Conservation (phyloP, 2,888 invertebrate genomes). For the Coelogynopora nodosa region DNA sequence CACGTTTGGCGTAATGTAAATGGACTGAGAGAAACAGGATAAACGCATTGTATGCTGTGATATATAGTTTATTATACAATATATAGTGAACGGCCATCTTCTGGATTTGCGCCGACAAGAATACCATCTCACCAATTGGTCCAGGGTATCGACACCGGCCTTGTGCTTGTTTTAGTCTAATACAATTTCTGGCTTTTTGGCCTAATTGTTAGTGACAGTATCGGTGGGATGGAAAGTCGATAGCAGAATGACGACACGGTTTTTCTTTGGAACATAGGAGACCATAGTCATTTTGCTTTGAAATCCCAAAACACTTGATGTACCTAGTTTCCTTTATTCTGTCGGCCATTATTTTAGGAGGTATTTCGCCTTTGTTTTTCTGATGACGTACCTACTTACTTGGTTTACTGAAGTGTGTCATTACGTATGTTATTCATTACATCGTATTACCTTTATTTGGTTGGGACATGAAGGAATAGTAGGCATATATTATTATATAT, state of each 20-base stretch:
- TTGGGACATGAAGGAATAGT: too few species aligned
- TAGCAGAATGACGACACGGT: conserved; percentile 15
- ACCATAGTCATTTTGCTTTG: conserved; percentile 26
- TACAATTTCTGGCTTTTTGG: conserved; percentile 19
- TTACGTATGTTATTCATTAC: too few species aligned
- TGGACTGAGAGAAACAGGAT: conserved; percentile 1
- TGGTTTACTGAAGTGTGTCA: too few species aligned
- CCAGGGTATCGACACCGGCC: conserved; percentile 34
- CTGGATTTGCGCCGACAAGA: background rate
- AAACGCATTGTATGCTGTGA: conserved; percentile 5
- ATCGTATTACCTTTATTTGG: too few species aligned
- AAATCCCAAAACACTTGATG: conserved; percentile 25
- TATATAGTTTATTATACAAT: conserved; percentile 22
- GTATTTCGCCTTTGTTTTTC: conserved; percentile 29
- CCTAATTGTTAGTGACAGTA: background rate
- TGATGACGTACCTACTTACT: too few species aligned
- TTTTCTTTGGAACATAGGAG: conserved; percentile 7
- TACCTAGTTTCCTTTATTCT: background rate
- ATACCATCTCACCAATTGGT: conserved; percentile 4
- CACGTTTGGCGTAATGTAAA: background rate
- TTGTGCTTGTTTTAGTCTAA: conserved; percentile 33
- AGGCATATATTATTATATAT: too few species aligned
- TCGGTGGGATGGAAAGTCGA: background rate
- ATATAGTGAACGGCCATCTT: conserved; percentile 2
- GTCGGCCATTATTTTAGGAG: background rate